These are phyloP conservation scores for Aporophyla lueneburgensis DNA, from an alignment of 2,888 invertebrate genomes.

Conservation along the genomic window DNA sequence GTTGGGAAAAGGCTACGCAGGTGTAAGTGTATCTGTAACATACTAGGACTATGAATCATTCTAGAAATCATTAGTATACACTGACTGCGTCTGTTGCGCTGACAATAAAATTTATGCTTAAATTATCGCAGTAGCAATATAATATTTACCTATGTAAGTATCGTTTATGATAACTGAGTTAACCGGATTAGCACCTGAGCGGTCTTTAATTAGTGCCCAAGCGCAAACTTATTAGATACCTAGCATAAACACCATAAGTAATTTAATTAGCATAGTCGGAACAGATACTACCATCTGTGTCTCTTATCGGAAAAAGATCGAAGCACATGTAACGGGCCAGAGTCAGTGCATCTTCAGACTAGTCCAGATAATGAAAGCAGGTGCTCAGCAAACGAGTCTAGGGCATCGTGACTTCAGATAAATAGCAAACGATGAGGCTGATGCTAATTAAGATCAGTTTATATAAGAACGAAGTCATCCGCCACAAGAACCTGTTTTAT, in stretches of 20 bases:
- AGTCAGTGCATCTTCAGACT: not conserved
- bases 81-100: not conserved
- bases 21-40: no score
- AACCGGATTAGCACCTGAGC: slow-evolving; percentile 26
- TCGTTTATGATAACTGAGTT: slow-evolving; percentile 9
- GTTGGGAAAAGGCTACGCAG: no score
- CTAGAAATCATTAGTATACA: no score
- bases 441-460: slow-evolving; percentile 4
- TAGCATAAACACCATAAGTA: not conserved
- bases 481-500: not conserved
- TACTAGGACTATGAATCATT: no score
- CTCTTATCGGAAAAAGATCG: slow-evolving; percentile 13
- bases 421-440: not conserved
- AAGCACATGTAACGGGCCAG: not conserved
- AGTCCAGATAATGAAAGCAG: slow-evolving; percentile 22
- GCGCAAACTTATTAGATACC: slow-evolving; percentile 30
- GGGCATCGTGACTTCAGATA: slow-evolving; percentile 2
- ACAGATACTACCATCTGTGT: slow-evolving; percentile 12
- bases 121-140: not conserved
- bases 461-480: not conserved
- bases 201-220: slow-evolving; percentile 36
- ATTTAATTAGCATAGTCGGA: slow-evolving; percentile 19
- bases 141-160: not conserved
- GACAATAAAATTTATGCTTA: not conserved
- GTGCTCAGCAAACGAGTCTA: slow-evolving; percentile 27